Evolutionary conservation across 2,113 vertebrate species (phyloP), one percentile per base, ranked within the genome.

Genomic region (Mandrillus leucophaeus): DNA sequence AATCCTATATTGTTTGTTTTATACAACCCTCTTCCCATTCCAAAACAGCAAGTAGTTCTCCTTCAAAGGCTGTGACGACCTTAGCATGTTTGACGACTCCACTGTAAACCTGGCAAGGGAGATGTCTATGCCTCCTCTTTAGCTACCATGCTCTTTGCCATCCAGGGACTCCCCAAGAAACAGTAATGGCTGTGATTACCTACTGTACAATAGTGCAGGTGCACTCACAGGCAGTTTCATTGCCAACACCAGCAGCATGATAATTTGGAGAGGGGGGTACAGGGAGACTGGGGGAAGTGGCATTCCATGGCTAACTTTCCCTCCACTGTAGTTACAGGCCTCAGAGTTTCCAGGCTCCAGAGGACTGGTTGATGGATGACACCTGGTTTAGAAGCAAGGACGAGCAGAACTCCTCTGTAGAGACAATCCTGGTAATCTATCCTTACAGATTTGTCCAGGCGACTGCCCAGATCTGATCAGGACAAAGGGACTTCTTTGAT

Each of bases 201-300:
- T 30, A 64, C 5, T 14, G 12, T 64, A 32, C 5, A 64, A 12
- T 18, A 16, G 13, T 9, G 14, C 7, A 45, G 20, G 3, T n/a
- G 8, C 2, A 35, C 25, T 38, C 40, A 52, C 2, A 30, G 48
- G 7, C 11, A 76, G 27, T 64, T 14, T 81, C 55, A n/a, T 1
- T 16, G 22, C 18, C 75, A 82, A 30, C 12, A 48, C 5, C 17
- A 50, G 5, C 6, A 40, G 73, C 1, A 70, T 0, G 1, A n/a
- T 0, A 2, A 2, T 14, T n/a, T 87, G 35, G 75, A 9, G 27
- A 35, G 1, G 2, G 6, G 11, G 20, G 5, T 3, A 13, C 14
- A 5, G 40, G 35, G 23, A 35, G 1, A 35, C 38, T 32, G 27
- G 4, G 83, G 45, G 32, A 66, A 85, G 35, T 13, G 48, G 22